Conservation (phyloP, 2,797 vertebrate species). For the Ctenochaetus hawaiiensis region DNA sequence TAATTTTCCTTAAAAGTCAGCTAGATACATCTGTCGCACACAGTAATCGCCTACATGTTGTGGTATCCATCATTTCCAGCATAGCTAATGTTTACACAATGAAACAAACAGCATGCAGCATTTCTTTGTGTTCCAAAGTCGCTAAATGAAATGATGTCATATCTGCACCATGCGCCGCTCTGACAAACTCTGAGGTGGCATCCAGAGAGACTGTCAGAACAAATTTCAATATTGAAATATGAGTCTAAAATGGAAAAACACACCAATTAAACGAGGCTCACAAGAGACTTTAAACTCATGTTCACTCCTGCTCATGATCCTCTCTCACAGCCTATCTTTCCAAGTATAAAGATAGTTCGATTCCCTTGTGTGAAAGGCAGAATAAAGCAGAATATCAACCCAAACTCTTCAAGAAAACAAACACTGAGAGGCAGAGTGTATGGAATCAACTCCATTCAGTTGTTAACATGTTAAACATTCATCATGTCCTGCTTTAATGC, state of each 20-base stretch:
- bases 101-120: constrained; percentile 21
- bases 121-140: constrained; percentile 32
- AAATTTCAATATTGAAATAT: constrained; percentile 64
- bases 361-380: constrained; percentile 18
- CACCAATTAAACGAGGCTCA: constrained; percentile 33
- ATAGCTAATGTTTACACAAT: constrained; percentile 15
- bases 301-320: constrained; percentile 13
- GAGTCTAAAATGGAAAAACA: constrained; percentile 32
- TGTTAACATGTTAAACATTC: constrained; percentile 45
- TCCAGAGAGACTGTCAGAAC: constrained; percentile 44
- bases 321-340: constrained; percentile 23
- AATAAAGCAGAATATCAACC: constrained; percentile 17
- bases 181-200: constrained; percentile 56
- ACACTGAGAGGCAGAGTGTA: constrained; percentile 20
- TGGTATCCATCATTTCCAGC: constrained; percentile 25
- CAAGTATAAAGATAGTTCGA: constrained; percentile 32
- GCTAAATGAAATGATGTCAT: constrained; percentile 37
- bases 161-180: constrained; percentile 32
- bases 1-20: constrained; percentile 46
- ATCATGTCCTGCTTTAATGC: constrained; percentile 34
- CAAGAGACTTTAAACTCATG: constrained; percentile 31
- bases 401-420: constrained; percentile 41
- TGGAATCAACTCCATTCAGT: constrained; percentile 30
- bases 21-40: constrained; percentile 33
- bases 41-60: constrained; percentile 24